phyloP scores from a whole-genome alignment of 23 tunicate genomes.

The Halocynthia aurantium region DNA sequence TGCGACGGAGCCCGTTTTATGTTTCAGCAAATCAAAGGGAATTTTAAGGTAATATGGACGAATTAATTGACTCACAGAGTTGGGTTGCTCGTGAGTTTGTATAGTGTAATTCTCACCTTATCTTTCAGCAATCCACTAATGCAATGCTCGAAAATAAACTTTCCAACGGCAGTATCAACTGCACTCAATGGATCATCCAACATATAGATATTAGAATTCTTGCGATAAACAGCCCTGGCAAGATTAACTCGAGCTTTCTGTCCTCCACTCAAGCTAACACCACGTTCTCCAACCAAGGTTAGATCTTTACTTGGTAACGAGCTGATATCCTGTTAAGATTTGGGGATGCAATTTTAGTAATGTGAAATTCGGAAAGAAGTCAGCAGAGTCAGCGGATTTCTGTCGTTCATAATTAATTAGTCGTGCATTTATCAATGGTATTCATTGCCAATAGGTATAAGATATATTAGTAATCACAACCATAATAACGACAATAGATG shows the following conservation, averaged over 20 bases:
- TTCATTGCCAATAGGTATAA: too few species aligned
- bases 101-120: conserved; percentile 24
- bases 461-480: too few species aligned
- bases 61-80: too few species aligned
- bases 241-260: conserved; percentile 93
- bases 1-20: too few species aligned
- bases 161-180: conserved; percentile 80
- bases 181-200: conserved; percentile 96
- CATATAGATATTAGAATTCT: conserved; percentile 38
- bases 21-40: too few species aligned
- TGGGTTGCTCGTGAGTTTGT: too few species aligned
- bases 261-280: conserved; percentile 91
- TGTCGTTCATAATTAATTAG: too few species aligned
- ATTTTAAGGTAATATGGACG: too few species aligned
- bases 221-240: conserved; percentile 79
- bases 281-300: conserved; percentile 91
- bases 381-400: too few species aligned
- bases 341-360: neutral
- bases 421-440: too few species aligned
- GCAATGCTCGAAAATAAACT: conserved; percentile 61
- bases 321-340: conserved; percentile 42
- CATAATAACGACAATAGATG: too few species aligned
- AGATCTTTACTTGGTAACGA: conserved; percentile 53
- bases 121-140: conserved; percentile 60
- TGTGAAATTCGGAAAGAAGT: too few species aligned